A percentile compares a stretch with the other conserved stretches of the same genome.
Conservation (phyloP, 2,888 invertebrate genomes). For the Drosophila algonquin region DNA sequence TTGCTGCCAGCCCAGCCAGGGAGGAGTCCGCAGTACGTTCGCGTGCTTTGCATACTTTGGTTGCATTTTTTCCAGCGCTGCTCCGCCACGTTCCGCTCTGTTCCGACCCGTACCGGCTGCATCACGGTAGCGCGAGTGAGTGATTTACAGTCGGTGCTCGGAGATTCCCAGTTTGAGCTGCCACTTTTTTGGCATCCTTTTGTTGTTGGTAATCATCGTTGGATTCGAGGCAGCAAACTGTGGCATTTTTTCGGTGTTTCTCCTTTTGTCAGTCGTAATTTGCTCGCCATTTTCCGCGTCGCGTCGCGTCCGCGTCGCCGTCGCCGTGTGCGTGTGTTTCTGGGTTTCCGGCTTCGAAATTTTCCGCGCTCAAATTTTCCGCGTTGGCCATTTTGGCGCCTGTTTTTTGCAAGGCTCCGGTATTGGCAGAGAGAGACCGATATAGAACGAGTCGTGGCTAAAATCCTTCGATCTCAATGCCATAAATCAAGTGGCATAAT, state of each 20-base stretch:
- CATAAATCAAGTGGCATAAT: constrained; percentile 72
- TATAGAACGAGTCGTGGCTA: not conserved
- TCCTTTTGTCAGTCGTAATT: constrained; percentile 36
- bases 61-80: constrained; percentile 73
- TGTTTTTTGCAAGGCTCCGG: constrained; percentile 34
- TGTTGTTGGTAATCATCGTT: not conserved
- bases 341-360: constrained; percentile 8
- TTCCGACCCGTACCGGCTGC: not conserved
- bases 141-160: not conserved
- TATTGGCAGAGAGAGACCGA: constrained; percentile 14
- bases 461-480: constrained; percentile 27
- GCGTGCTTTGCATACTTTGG: constrained; percentile 83
- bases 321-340: not conserved
- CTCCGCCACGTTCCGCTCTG: constrained; percentile 20
- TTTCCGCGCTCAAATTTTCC: constrained; percentile 10
- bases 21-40: constrained; percentile 76
- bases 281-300: constrained; percentile 60
- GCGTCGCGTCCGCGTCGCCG: not conserved
- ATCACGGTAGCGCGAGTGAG: not conserved
- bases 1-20: constrained; percentile 55
- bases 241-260: not conserved
- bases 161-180: not conserved
- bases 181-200: not conserved
- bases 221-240: constrained; percentile 29
- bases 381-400: constrained; percentile 35